Evolutionary conservation across 1,140 invertebrate genomes (phyloP).

Genomic region (Dreissena rostriformis): DNA sequence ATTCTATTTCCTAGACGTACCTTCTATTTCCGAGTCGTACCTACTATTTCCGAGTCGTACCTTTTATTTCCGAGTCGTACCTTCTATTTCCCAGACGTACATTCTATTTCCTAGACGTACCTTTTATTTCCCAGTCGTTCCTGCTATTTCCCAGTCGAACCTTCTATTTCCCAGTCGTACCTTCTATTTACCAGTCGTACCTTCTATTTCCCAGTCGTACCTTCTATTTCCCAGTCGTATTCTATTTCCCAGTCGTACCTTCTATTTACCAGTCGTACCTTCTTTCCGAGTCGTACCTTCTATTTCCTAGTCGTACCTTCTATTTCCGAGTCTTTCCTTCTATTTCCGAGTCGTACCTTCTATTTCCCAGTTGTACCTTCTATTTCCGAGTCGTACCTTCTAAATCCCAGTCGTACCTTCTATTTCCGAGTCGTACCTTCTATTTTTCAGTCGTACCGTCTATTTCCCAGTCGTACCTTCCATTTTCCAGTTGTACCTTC

Average conservation of each 20-base stretch:
- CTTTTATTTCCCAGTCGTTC: background rate
- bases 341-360: background rate
- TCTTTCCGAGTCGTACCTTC: background rate
- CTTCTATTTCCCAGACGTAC: background rate
- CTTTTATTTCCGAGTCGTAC: too few relatives aligned
- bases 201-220: too few relatives aligned
- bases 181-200: constrained; percentile 5
- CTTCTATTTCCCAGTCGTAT: background rate
- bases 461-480: background rate
- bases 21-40: background rate
- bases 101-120: too few relatives aligned
- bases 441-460: background rate
- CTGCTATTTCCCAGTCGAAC: too few relatives aligned
- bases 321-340: background rate
- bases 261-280: background rate
- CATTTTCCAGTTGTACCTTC: background rate
- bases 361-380: constrained; percentile 19
- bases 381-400: constrained; percentile 50
- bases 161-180: constrained; percentile 52
- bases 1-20: too few relatives aligned
- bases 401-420: background rate
- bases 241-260: too few relatives aligned
- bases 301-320: too few relatives aligned
- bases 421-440: too few relatives aligned
- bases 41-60: background rate